Base-by-base conservation (phyloP, 1,140 invertebrate species). In the Centruroides vittatus region DNA sequence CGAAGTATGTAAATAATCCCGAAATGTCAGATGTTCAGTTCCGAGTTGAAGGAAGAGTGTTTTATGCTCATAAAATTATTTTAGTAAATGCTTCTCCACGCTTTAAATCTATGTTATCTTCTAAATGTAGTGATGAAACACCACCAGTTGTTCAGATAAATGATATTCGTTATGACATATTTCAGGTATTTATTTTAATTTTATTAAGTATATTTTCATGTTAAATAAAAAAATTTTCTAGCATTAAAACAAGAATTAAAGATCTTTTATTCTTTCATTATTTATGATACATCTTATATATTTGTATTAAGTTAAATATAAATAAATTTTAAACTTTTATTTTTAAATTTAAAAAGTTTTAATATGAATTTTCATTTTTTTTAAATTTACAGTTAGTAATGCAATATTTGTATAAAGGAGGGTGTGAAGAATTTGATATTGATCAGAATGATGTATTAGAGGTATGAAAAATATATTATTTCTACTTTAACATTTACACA, bases 61-160 rank as follows among this genome's bases (percentile, higher is more conserved):
- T 94, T 73, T 93, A 93, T 73, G 90, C 89, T 1, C 91, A 94
- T 72, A 93, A 92, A 78, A 93, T 93, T 58, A 88, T 94, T 41
- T 76, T 94, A 46, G 87, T 93, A 35, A 93, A 89, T 10, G 89
- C 89, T 48, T 93, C 89, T 8, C 82, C 87, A 12, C 78, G 88
- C 60, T 85, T 93, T 66, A 82, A 88, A 67, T 85, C 84, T 51
- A 91, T 93, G 89, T 76, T 94, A 35, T 88, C 82, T 68, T 84
- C 84, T 4, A 86, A 86, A 69, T 71, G 85, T 54, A 84, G 82
- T 67, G 84, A 88, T 66, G 84, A 84, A 11, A 84, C 74, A 61
- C 81, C 88, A 51, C 86, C 87, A 0, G 85, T 89, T 51, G 86
- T 94, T 57, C 88, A 93, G 73, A 93, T 94, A 65, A 93, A 92